Conservation (phyloP, 2,113 vertebrate species). For the Scomber colias region DNA sequence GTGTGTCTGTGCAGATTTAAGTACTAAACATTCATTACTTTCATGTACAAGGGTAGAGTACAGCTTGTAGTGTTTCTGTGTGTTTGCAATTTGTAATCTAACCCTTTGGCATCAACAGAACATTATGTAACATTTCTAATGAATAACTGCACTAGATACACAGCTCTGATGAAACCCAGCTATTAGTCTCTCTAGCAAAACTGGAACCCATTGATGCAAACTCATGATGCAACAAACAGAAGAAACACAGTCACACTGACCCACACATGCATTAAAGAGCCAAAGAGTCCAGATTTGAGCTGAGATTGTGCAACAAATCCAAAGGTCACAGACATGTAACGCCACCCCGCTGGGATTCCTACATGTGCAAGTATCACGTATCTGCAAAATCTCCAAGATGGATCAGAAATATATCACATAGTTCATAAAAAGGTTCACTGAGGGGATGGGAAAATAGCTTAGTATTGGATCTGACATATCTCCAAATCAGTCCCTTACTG, state of each 20-base stretch:
- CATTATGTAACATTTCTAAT: slow-evolving; percentile 17
- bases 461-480: slow-evolving; percentile 2
- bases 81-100: not conserved
- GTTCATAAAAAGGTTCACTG: slow-evolving; percentile 53
- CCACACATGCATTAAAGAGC: not conserved
- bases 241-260: not conserved
- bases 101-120: slow-evolving; percentile 2
- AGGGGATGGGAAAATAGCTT: slow-evolving; percentile 37
- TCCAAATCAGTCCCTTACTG: slow-evolving; percentile 20
- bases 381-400: slow-evolving; percentile 72
- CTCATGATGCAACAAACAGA: slow-evolving; percentile 2
- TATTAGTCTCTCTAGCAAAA: slow-evolving; percentile 21
- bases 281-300: not conserved
- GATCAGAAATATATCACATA: slow-evolving; percentile 73
- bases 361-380: slow-evolving; percentile 69
- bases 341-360: slow-evolving; percentile 47
- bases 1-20: slow-evolving; percentile 12
- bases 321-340: slow-evolving; percentile 53
- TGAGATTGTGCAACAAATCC: slow-evolving; percentile 50
- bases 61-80: not conserved
- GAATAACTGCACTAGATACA: not conserved
- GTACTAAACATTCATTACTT: not conserved
- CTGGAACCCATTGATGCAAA: slow-evolving; percentile 6
- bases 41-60: not conserved
- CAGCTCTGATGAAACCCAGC: slow-evolving; percentile 7